Evolutionary conservation across 2,888 invertebrate species (phyloP).

Genomic region (Byasa hedistus): DNA sequence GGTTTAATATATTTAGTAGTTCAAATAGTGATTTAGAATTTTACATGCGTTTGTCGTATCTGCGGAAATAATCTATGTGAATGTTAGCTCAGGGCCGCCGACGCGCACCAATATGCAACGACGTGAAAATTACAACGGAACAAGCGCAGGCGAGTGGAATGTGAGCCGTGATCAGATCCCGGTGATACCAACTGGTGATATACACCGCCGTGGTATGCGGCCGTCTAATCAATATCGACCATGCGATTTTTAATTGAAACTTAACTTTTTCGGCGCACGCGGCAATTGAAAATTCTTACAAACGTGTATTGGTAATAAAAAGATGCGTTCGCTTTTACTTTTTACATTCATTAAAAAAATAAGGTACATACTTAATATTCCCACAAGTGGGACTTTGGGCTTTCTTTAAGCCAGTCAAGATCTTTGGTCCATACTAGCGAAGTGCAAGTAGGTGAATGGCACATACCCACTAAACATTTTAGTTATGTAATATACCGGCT

Average conservation of each 20-base stretch:
- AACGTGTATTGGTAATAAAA: not conserved
- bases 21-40: not conserved
- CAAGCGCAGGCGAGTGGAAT: constrained; percentile 44
- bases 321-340: not conserved
- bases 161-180: constrained; percentile 57
- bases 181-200: constrained; percentile 46
- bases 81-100: constrained; percentile 54
- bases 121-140: constrained; percentile 72
- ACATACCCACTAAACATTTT: no score
- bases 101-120: constrained; percentile 58
- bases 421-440: no score
- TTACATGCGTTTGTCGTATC: not conserved
- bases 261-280: constrained; percentile 11
- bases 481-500: no score
- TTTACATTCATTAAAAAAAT: not conserved
- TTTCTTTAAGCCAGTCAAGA: no score
- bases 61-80: constrained; percentile 50
- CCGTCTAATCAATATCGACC: constrained; percentile 27
- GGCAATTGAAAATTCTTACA: not conserved
- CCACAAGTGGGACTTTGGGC: not conserved
- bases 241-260: constrained; percentile 15
- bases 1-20: no score
- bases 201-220: constrained; percentile 27
- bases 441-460: no score
- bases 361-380: not conserved